phyloP scores from a whole-genome alignment of 2,113 vertebrate genomes.

The Caloenas nicobarica region DNA sequence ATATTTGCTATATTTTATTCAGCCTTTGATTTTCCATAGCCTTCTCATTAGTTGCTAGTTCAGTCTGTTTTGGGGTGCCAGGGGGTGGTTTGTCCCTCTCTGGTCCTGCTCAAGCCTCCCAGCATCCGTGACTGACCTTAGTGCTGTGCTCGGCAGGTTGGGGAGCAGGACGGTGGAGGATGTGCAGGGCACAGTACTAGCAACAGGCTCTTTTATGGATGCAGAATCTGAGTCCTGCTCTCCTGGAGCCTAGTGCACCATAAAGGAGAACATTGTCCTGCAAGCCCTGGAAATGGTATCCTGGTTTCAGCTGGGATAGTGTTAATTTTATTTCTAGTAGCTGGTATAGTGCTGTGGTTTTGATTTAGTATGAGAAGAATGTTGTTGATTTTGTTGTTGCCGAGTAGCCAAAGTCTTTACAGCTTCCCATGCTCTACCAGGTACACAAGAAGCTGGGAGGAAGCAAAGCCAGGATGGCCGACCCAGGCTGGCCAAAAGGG shows the following conservation, averaged over 20 bases:
- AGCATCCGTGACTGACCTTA: background rate
- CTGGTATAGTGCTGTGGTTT: no score
- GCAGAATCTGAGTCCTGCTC: background rate
- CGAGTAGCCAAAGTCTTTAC: no score
- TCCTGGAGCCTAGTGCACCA: background rate
- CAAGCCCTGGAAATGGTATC: background rate
- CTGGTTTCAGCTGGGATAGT: no score
- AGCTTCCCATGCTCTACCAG: no score
- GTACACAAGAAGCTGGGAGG: no score
- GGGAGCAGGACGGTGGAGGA: background rate
- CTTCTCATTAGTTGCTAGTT: background rate
- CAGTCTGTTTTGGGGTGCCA: background rate
- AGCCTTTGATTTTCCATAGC: background rate
- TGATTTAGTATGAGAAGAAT: no score
- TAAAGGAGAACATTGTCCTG: background rate
- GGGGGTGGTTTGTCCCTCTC: background rate
- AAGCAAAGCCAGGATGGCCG: no score
- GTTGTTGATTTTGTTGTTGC: no score
- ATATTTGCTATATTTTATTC: background rate
- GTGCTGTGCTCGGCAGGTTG: fast-evolving
- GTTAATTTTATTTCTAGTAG: no score
- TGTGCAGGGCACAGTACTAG: no score
- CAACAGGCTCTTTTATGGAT: background rate
- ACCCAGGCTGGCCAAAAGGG: no score
- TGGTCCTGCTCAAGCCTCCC: background rate